Percentiles rank a stretch among this genome's conserved stretches.
phyloP scores from a whole-genome alignment of 53 echinoderm and acorn worm genomes.

The Holothuria leucospilota region DNA sequence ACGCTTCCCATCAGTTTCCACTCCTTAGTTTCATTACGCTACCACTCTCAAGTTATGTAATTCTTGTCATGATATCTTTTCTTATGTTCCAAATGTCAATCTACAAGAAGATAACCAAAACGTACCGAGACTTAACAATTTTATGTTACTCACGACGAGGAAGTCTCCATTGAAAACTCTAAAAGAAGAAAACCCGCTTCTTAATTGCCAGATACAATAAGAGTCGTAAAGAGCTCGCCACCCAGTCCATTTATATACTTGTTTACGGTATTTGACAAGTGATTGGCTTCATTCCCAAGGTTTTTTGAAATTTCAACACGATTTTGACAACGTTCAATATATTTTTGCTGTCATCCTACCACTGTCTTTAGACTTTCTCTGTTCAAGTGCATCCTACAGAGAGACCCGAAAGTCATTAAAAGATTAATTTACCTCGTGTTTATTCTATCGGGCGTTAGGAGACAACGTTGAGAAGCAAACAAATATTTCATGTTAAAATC shows the following conservation, averaged over 20 bases:
- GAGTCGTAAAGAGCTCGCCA: slow-evolving; percentile 3
- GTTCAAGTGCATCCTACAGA: slow-evolving; percentile 4
- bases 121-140: no score
- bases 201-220: neutral
- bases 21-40: no score
- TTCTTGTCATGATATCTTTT: no score
- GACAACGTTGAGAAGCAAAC: slow-evolving; percentile 11
- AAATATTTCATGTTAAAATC: neutral
- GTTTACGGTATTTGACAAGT: slow-evolving; percentile 24
- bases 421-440: slow-evolving; percentile 42
- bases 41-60: no score
- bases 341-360: neutral
- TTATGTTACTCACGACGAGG: no score
- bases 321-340: slow-evolving; percentile 33
- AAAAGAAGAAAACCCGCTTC: no score
- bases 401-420: slow-evolving; percentile 38
- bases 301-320: slow-evolving; percentile 4
- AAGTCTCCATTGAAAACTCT: no score
- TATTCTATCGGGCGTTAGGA: neutral
- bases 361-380: neutral
- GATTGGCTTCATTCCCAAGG: slow-evolving; percentile 19
- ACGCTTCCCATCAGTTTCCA: no score
- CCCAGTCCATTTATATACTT: slow-evolving; percentile 12
- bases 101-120: no score
- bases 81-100: no score